Evolutionary conservation across 2,113 vertebrate species (phyloP).

Genomic region (Amia ocellicauda): DNA sequence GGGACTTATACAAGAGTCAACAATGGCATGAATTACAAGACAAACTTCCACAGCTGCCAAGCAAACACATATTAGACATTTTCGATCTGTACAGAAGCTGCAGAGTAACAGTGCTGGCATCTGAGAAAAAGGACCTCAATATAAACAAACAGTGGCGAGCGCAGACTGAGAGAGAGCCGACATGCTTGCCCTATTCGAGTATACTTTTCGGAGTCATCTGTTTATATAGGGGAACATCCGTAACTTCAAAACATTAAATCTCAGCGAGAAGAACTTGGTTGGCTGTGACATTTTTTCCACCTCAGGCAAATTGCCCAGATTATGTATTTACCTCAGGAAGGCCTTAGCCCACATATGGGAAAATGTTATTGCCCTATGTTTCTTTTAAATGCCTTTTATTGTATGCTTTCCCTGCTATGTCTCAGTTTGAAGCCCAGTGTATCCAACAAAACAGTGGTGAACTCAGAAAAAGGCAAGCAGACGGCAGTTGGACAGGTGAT

Average conservation of each 20-base stretch:
- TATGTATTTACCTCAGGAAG: constrained; percentile 13
- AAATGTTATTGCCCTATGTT: constrained; percentile 7
- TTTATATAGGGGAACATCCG: constrained; percentile 14
- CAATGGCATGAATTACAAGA: constrained; percentile 58
- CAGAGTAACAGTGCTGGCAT: constrained; percentile 2
- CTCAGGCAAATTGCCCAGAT: constrained; percentile 11
- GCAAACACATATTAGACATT: constrained; percentile 31
- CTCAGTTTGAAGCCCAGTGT: not conserved
- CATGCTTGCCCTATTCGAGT: not conserved
- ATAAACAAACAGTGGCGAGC: constrained; percentile 9
- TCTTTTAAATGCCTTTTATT: constrained; percentile 14
- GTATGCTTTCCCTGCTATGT: constrained; percentile 61
- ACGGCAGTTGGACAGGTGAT: too few relatives aligned
- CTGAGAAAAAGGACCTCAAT: constrained; percentile 19
- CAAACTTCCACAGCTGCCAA: constrained; percentile 32
- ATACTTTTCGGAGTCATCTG: constrained; percentile 12
- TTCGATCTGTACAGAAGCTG: constrained; percentile 23
- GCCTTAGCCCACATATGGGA: constrained; percentile 7
- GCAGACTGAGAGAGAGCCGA: constrained; percentile 8
- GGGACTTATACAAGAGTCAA: constrained; percentile 34
- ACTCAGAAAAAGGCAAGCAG: constrained; percentile 31
- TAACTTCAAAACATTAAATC: not conserved
- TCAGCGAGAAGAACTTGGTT: not conserved
- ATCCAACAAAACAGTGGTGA: not conserved
- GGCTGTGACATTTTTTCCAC: constrained; percentile 17